A percentile compares a stretch with the other conserved stretches of the same genome.
These are phyloP conservation scores for Tauraco hartlaubi DNA, from an alignment of 2,797 vertebrate species.

Conservation along the genomic window DNA sequence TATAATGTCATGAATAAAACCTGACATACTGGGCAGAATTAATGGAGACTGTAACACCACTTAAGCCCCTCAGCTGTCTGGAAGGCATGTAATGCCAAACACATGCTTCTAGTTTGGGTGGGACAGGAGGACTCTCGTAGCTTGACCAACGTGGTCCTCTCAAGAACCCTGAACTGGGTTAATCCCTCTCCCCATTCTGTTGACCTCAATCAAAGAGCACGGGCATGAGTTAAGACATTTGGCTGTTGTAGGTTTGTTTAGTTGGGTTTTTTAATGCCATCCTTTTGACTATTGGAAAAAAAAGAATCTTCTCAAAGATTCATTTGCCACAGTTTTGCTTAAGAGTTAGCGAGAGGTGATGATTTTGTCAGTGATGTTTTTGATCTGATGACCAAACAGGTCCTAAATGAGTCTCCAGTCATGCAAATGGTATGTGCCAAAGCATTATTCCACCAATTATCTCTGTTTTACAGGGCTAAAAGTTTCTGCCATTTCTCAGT, in stretches of 20 bases:
- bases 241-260: not conserved
- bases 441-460: rapidly evolving
- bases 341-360: not conserved
- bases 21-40: not conserved
- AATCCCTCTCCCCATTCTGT: not conserved
- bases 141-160: not conserved
- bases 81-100: not conserved
- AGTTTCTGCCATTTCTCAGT: not conserved
- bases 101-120: not conserved
- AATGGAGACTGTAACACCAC: not conserved
- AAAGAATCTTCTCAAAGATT: not conserved
- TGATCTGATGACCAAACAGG: not conserved
- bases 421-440: not conserved
- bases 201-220: not conserved
- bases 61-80: not conserved
- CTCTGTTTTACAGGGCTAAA: not conserved
- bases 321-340: not conserved
- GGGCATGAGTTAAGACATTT: not conserved
- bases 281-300: not conserved
- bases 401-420: not conserved
- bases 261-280: not conserved
- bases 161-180: not conserved
- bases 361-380: not conserved
- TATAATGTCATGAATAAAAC: not conserved
- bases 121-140: not conserved